Evolutionary conservation across 53 echinoderm and acorn worm genomes (phyloP).

Genomic region (Stichopus horrens): DNA sequence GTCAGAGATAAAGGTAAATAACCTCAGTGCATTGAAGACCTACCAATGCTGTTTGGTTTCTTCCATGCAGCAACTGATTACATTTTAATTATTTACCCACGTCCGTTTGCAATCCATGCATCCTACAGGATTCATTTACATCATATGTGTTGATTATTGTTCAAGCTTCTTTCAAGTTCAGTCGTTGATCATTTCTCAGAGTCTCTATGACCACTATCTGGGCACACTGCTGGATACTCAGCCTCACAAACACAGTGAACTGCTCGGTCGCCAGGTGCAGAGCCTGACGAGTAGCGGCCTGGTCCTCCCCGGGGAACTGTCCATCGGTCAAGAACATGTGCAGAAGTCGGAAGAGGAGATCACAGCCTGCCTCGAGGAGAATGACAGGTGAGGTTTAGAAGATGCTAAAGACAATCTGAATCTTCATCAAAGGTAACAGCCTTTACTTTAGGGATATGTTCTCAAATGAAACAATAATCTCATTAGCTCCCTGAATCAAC

Average conservation of each 20-base stretch:
- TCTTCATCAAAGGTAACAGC: too few relatives aligned
- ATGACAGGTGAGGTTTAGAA: conserved; percentile 65
- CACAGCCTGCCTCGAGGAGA: conserved; percentile 71
- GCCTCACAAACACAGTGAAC: conserved; percentile 79
- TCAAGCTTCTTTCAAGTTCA: too few relatives aligned
- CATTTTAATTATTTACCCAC: background rate
- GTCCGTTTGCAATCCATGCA: background rate
- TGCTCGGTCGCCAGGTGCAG: conserved; percentile 81
- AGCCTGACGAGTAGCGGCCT: conserved; percentile 77
- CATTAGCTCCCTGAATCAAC: too few relatives aligned
- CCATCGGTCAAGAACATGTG: conserved; percentile 63
- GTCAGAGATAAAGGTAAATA: conserved; percentile 72
- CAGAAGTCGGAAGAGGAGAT: conserved; percentile 68
- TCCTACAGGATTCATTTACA: background rate
- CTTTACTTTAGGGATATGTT: too few relatives aligned
- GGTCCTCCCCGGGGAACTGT: conserved; percentile 78
- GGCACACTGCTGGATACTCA: conserved; percentile 88
- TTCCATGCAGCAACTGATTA: too few relatives aligned
- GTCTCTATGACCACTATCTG: conserved; percentile 87
- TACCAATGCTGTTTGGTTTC: too few relatives aligned
- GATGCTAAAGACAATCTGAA: background rate
- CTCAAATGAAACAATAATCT: too few relatives aligned
- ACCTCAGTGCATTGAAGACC: background rate
- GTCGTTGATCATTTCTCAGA: conserved; percentile 36
- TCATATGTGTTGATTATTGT: background rate